These are phyloP conservation scores for Camponotus pennsylvanicus DNA, from an alignment of 1,140 invertebrate species.

Conservation along the genomic window DNA sequence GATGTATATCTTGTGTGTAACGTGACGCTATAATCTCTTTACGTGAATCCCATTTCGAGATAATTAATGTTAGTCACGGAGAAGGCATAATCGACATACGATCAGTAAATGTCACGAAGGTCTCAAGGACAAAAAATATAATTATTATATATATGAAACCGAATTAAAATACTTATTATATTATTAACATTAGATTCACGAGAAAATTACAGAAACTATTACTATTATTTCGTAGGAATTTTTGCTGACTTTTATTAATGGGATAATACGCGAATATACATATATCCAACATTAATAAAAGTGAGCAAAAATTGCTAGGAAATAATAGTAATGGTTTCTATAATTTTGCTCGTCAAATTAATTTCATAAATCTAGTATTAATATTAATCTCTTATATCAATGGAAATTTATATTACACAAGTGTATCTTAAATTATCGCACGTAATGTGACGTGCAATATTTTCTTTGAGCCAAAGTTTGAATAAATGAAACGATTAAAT, in stretches of 20 bases:
- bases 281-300: too few species aligned
- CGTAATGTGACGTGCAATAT: not conserved
- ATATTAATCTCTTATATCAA: not conserved
- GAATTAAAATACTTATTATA: not conserved
- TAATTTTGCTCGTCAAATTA: too few species aligned
- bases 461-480: not conserved
- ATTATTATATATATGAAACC: not conserved
- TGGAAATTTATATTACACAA: not conserved
- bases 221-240: too few species aligned
- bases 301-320: too few species aligned
- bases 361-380: too few species aligned
- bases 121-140: not conserved
- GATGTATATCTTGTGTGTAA: slow-evolving; percentile 14
- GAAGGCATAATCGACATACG: not conserved
- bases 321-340: too few species aligned
- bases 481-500: slow-evolving; percentile 12
- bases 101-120: not conserved
- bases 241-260: too few species aligned
- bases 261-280: too few species aligned
- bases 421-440: not conserved
- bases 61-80: not conserved
- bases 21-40: not conserved
- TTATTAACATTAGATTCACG: not conserved
- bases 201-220: too few species aligned
- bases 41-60: not conserved